Percentiles rank a stretch among this genome's conserved stretches.
Conservation (phyloP, 2,888 invertebrate genomes). For the Athalia cordata region DNA sequence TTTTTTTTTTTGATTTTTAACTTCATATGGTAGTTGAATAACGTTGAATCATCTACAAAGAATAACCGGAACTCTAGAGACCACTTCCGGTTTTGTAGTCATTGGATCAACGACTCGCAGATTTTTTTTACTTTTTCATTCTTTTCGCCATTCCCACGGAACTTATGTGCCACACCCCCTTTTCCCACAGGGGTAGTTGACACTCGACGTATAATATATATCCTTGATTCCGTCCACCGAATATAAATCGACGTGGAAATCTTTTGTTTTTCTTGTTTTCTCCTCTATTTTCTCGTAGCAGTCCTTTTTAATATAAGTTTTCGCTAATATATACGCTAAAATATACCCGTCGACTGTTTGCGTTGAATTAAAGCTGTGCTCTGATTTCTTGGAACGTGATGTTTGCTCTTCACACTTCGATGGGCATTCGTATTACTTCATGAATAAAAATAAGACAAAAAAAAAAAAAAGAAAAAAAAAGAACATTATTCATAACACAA, state of each 20-base stretch:
- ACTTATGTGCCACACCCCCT: neutral
- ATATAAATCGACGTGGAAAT: neutral
- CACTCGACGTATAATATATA: conserved; percentile 8
- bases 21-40: too few species aligned
- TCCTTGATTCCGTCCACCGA: neutral
- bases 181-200: conserved; percentile 38
- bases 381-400: conserved; percentile 27
- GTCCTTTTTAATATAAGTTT: conserved; percentile 4
- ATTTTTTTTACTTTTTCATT: conserved; percentile 15
- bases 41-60: too few species aligned
- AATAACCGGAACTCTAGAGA: neutral
- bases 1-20: too few species aligned
- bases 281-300: neutral
- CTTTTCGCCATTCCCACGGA: neutral
- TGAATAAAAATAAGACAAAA: neutral
- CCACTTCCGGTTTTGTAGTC: conserved; percentile 33
- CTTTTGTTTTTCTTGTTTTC: too few species aligned
- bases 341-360: neutral
- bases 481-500: neutral
- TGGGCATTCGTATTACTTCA: neutral
- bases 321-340: neutral
- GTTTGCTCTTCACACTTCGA: conserved; percentile 10
- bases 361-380: conserved; percentile 6
- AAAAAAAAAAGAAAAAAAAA: neutral
- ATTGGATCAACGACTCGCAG: neutral